Percentiles rank a stretch among this genome's conserved stretches.
Conservation (phyloP, 2,797 vertebrate genomes). For the Eulemur rubriventer region DNA sequence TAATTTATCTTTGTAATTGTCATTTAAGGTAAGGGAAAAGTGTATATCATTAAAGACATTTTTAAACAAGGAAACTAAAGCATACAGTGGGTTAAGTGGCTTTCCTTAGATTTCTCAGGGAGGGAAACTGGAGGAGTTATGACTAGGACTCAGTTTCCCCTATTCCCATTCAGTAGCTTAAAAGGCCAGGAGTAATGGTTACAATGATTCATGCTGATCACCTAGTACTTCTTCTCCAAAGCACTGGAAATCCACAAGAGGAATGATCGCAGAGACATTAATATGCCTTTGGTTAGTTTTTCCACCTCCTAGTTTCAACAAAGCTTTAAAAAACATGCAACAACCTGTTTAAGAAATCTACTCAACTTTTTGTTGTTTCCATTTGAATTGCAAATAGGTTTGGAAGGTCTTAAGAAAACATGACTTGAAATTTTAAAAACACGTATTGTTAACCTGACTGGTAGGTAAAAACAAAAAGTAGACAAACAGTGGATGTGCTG, state of each 20-base stretch:
- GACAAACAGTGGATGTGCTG: background rate
- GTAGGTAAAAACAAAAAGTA: background rate
- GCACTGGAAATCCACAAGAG: constrained; percentile 13
- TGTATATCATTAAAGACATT: background rate
- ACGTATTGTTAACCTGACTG: constrained; percentile 4
- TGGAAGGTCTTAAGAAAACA: constrained; percentile 52
- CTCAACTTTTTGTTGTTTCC: constrained; percentile 2
- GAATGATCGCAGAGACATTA: constrained; percentile 32
- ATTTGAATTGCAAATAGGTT: constrained; percentile 44
- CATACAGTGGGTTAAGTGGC: background rate
- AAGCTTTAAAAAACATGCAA: background rate
- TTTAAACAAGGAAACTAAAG: constrained; percentile 12
- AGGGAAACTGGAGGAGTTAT: background rate
- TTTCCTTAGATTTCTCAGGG: constrained; percentile 11
- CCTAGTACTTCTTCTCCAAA: constrained; percentile 21
- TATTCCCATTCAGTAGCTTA: constrained; percentile 2
- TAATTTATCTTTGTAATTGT: background rate
- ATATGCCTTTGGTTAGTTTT: background rate
- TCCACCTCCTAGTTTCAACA: constrained; percentile 22
- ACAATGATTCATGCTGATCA: constrained; percentile 28
- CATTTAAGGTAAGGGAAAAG: constrained; percentile 30
- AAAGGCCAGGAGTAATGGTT: constrained; percentile 38
- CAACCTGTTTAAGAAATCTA: background rate
- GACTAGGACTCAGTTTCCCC: constrained; percentile 10
- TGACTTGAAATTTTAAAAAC: constrained; percentile 50